phyloP scores from a whole-genome alignment of 2,797 vertebrate genomes.

The Phalloptychus januarius region DNA sequence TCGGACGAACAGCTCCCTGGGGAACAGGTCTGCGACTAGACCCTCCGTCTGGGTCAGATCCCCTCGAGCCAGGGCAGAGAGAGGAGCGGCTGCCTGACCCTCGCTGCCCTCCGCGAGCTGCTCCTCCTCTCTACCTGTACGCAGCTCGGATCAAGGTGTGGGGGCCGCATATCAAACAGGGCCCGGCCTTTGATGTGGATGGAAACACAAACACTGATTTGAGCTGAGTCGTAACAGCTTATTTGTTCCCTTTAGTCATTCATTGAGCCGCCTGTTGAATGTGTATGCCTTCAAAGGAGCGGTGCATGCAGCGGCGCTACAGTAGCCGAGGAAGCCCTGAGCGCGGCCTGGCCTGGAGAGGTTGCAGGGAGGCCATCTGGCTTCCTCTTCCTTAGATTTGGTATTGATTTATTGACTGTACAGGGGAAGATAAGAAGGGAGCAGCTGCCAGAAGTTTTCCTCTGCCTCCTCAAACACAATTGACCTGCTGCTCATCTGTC shows the following conservation, averaged over 20 bases:
- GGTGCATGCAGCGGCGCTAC: slow-evolving; percentile 74
- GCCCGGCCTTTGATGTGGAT: slow-evolving; percentile 81
- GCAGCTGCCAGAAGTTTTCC: slow-evolving; percentile 78
- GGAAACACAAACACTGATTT: slow-evolving; percentile 86
- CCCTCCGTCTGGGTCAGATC: slow-evolving; percentile 78
- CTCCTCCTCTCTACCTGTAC: slow-evolving; percentile 84
- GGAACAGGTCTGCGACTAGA: slow-evolving; percentile 69
- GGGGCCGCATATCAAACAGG: slow-evolving; percentile 86
- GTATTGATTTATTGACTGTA: slow-evolving; percentile 89
- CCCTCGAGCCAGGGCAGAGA: slow-evolving; percentile 78
- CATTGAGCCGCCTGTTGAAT: slow-evolving; percentile 82
- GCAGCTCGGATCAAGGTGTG: slow-evolving; percentile 80
- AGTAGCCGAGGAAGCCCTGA: slow-evolving; percentile 80
- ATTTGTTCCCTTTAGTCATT: slow-evolving; percentile 89
- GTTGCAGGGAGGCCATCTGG: slow-evolving; percentile 82
- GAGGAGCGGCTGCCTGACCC: slow-evolving; percentile 66
- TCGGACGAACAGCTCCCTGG: slow-evolving; percentile 69
- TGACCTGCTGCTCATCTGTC: slow-evolving; percentile 62
- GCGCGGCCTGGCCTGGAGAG: slow-evolving; percentile 64
- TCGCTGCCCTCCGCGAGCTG: slow-evolving; percentile 73
- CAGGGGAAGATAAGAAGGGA: slow-evolving; percentile 79
- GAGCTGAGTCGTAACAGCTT: slow-evolving; percentile 85
- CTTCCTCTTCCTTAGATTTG: slow-evolving; percentile 83
- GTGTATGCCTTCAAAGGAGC: slow-evolving; percentile 84
- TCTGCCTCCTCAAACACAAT: slow-evolving; percentile 68